A percentile compares a stretch with the other conserved stretches of the same genome.
Conservation (phyloP, 2,113 vertebrate species). For the Eleginops maclovinus region DNA sequence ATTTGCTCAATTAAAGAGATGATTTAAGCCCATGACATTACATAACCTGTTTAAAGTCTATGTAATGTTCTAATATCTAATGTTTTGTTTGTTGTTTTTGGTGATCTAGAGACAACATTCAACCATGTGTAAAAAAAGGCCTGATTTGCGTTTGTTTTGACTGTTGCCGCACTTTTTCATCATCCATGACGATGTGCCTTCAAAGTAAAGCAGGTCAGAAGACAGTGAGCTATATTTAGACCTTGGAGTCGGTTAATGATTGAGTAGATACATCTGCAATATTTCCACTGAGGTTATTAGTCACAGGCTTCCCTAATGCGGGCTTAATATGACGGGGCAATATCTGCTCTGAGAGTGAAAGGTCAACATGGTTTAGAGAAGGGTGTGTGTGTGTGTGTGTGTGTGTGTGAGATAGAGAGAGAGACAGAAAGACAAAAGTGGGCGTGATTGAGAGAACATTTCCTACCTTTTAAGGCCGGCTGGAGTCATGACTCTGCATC, state of each 20-base stretch:
- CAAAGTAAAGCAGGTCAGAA: not conserved
- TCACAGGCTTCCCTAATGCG: not conserved
- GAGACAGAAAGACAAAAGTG: constrained; percentile 10
- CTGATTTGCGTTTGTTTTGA: not conserved
- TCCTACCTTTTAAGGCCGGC: not conserved
- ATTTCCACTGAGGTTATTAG: not conserved
- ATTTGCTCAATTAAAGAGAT: no score
- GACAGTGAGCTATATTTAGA: constrained; percentile 21
- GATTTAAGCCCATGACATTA: no score
- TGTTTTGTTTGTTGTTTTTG: no score
- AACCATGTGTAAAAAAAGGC: no score
- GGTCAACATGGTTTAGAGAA: no score
- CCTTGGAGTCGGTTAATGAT: constrained; percentile 50
- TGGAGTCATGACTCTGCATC: constrained; percentile 38
- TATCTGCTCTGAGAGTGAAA: no score
- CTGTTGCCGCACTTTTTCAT: not conserved
- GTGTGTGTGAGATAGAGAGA: not conserved
- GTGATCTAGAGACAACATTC: no score
- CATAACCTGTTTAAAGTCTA: no score
- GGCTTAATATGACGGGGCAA: no score
- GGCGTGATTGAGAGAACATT: not conserved
- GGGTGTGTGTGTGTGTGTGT: not conserved
- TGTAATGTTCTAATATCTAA: no score
- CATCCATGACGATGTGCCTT: constrained; percentile 6
- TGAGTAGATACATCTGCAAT: constrained; percentile 28